A percentile compares a stretch with the other conserved stretches of the same genome.
Evolutionary conservation across 2,888 invertebrate species (phyloP).

Genomic region (Platerodrilus igneus): DNA sequence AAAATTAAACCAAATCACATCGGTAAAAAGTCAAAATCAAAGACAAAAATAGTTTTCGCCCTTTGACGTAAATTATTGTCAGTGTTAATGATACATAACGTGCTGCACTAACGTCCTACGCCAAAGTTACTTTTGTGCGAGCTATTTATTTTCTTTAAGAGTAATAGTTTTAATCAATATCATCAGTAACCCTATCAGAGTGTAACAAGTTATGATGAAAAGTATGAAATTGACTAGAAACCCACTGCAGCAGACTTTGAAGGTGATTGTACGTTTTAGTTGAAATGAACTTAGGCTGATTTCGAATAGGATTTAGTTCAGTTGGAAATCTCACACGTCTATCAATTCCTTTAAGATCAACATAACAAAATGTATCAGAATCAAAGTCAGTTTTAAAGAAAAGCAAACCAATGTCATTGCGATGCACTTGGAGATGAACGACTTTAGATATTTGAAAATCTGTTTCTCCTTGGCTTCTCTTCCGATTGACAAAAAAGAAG

Average conservation of each 20-base stretch:
- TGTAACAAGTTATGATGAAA: neutral
- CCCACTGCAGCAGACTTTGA: neutral
- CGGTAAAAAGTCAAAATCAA: no score
- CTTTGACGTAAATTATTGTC: no score
- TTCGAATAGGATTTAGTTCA: neutral
- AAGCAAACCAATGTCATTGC: neutral
- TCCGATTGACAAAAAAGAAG: neutral
- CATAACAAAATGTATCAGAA: neutral
- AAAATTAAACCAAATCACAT: neutral
- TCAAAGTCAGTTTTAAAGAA: neutral
- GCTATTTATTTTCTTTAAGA: no score
- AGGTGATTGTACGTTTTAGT: neutral
- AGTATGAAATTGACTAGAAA: neutral
- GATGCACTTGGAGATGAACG: conserved; percentile 1
- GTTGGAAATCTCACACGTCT: neutral
- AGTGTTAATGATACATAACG: no score
- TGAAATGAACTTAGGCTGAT: neutral
- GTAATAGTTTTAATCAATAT: neutral
- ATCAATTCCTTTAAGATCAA: neutral
- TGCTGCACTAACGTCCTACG: no score
- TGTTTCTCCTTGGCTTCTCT: neutral
- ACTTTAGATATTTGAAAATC: neutral
- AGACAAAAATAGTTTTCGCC: no score
- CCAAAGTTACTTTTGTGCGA: no score
- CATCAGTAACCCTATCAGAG: neutral